Base-by-base conservation (phyloP, 2,888 invertebrate genomes). In the Tromatobia lineatoria region DNA sequence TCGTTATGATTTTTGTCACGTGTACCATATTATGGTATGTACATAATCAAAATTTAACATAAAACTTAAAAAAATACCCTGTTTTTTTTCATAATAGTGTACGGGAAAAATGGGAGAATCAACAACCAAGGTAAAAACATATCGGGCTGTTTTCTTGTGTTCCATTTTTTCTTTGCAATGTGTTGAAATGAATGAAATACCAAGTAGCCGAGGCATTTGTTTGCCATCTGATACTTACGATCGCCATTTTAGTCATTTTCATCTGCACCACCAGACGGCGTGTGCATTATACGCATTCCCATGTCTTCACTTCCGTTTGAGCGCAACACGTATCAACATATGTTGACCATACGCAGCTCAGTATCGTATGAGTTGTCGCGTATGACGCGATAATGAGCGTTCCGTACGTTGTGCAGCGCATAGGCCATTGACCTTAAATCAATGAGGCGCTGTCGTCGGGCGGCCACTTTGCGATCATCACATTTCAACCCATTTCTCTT, bases 371-470 rank as follows among this genome's bases (percentile, higher is more conserved):
- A 23, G 25, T 57, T 4, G 29, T 34, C 59, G 59, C 18, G 18
- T 34, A 61, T 7, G n/a, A n/a, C 34, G 34, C 59, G 59, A 61
- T 29, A 59, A 59, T 59, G 29, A 59, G 18, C 18, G 59, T 61
- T 61, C 34, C 8, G 18, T 34, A 23, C 23, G 54, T 23, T 54
- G 54, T 13, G 34, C n/a, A n/a, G 59, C 59, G 59, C 59, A n/a
- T 2, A 61, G 59, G 59, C 59, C 59, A 61, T n/a, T 34, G 59
- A 61, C 29, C 59, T 61, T 61, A 34, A 61, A 61, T 61, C 59
- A 61, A 61, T 61, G 59, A 34, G 18, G 34, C 59, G n/a, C 34
- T 34, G 34, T 61, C 29, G 59, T 15, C 34, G 34, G 34, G 34
- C 29, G 59, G 1, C 4, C n/a, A 61, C 59, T 61, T 23, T 8